Evolutionary conservation across 2,113 vertebrate species (phyloP), one percentile per base, ranked within the genome.

Genomic region (Camelus bactrianus): DNA sequence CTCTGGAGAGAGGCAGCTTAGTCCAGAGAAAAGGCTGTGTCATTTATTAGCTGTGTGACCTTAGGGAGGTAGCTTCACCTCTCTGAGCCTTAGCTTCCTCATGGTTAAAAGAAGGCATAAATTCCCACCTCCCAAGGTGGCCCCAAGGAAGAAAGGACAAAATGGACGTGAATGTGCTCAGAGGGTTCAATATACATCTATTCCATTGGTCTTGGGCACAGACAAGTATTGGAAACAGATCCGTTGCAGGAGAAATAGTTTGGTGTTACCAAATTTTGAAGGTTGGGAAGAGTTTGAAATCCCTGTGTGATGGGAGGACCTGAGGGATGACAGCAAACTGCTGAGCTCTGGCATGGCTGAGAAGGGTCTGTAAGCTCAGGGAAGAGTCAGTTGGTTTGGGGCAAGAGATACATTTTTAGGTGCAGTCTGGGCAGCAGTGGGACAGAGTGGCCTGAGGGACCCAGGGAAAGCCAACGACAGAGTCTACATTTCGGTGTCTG

Each of bases 361-460:
- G n/a, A 3, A 19, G 75, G 75, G 42, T 42, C 69, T 60, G 58
- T 1, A 52, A 30, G 52, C 64, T 14, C 0, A 1, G 30, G 35
- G 24, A 20, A 16, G 20, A 20, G 48, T 56, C 20, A 72, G 4
- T 52, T 0, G 26, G 54, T 80, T 20, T 32, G 17, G 35, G 24
- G 56, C 19, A 32, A 58, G 35, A 32, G 42, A 42, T 0, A 4
- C n/a, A 13, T 24, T 76, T 22, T 32, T 28, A 58, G 67, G 20
- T 13, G 14, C 2, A 2, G 24, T 0, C 0, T 5, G 32, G n/a
- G 22, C 13, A 19, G 30, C 7, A 22, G 9, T 2, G 8, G 26
- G 10, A 28, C 7, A 0, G 67, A 32, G 77, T 24, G 48, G 56
- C 48, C 46, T 0, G 8, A 20, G 26, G 62, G 67, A 16, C 67